Conservation (phyloP, 2,797 vertebrate genomes). For the Pipistrellus kuhlii region DNA sequence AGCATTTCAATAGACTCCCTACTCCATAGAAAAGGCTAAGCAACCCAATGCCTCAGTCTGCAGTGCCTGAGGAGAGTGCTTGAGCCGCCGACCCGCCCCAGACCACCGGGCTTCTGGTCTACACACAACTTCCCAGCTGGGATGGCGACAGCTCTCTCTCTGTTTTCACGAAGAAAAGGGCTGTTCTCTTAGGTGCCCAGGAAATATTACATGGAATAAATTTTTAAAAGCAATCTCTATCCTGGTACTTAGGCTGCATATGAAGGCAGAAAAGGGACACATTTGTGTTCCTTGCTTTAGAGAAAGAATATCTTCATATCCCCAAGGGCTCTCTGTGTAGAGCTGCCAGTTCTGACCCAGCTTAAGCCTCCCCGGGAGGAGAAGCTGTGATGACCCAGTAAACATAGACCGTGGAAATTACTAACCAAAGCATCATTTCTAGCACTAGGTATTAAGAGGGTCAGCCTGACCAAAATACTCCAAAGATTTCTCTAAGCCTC, state of each 20-base stretch:
- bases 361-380: not conserved
- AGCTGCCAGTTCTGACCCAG: not conserved
- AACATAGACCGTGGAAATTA: slow-evolving; percentile 16
- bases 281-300: not conserved
- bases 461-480: slow-evolving; percentile 24
- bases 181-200: slow-evolving; percentile 44
- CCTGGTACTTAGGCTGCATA: not conserved
- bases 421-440: slow-evolving; percentile 56
- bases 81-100: not conserved
- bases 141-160: not conserved
- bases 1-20: slow-evolving; percentile 74
- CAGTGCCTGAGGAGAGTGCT: not conserved
- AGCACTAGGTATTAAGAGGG: not conserved
- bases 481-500: slow-evolving; percentile 44
- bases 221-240: slow-evolving; percentile 48
- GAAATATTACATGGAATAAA: slow-evolving; percentile 45
- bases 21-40: slow-evolving; percentile 61
- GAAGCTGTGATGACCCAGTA: not conserved
- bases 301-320: slow-evolving; percentile 33
- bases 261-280: not conserved
- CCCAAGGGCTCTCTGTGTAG: not conserved
- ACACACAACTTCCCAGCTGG: not conserved
- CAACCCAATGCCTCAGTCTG: not conserved
- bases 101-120: not conserved
- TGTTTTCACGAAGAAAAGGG: slow-evolving; percentile 39